phyloP scores from a whole-genome alignment of 2,888 invertebrate genomes.

The Ophioninae sp. region DNA sequence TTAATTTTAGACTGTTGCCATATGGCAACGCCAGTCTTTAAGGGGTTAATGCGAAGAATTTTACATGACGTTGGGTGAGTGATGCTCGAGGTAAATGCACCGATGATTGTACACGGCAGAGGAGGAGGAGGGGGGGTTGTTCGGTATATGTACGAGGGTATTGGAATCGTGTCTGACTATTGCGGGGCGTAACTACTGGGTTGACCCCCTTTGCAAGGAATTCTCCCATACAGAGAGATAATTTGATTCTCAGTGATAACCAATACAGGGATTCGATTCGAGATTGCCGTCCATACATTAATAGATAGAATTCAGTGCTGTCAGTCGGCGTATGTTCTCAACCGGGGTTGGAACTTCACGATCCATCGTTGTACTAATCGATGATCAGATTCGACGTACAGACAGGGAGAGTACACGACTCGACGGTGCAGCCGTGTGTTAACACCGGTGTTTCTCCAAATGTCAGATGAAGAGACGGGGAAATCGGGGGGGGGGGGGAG shows the following conservation, averaged over 20 bases:
- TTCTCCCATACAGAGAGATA: constrained; percentile 6
- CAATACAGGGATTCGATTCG: constrained; percentile 27
- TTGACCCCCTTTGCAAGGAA: constrained; percentile 2
- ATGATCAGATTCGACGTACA: constrained; percentile 52
- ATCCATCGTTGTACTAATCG: constrained; percentile 32
- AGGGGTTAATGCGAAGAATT: constrained; percentile 4
- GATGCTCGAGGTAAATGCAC: constrained; percentile 10
- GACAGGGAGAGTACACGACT: constrained; percentile 15
- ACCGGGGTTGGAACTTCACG: constrained; percentile 9
- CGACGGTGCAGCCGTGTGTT: constrained; percentile 48
- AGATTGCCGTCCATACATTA: constrained; percentile 31
- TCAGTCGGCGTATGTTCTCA: constrained; percentile 15
- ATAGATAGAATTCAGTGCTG: constrained; percentile 21
- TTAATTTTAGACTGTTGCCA: too few relatives aligned
- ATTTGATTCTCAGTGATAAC: constrained; percentile 45
- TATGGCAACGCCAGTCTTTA: too few relatives aligned
- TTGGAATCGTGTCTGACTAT: constrained; percentile 41
- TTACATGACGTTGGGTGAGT: neutral
- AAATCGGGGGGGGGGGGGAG: constrained; percentile 2
- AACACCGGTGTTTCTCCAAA: constrained; percentile 48
- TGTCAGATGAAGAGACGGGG: constrained; percentile 24
- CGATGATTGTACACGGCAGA: constrained; percentile 23
- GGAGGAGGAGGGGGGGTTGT: neutral
- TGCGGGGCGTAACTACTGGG: constrained; percentile 45
- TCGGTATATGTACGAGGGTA: neutral